These are phyloP conservation scores for Todus mexicanus DNA, from an alignment of 2,797 vertebrate genomes.

Conservation along the genomic window DNA sequence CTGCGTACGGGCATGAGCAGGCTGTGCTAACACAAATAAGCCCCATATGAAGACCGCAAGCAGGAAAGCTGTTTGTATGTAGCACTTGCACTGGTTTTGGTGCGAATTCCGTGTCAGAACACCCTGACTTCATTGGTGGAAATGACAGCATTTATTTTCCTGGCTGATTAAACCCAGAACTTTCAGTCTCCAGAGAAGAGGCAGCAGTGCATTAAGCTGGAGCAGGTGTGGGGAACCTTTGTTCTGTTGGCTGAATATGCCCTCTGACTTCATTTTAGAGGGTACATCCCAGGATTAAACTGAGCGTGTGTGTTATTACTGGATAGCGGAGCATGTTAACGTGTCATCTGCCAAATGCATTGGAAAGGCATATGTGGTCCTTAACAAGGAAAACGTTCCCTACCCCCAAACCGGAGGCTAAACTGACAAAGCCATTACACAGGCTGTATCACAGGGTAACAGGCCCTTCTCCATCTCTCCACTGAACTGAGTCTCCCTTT, in stretches of 20 bases:
- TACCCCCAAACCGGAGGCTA: not conserved
- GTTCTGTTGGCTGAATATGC: not conserved
- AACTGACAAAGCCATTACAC: not conserved
- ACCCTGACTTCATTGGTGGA: slow-evolving; percentile 8
- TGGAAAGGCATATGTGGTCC: not conserved
- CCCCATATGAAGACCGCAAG: not conserved
- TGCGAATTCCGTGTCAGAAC: not conserved
- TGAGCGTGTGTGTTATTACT: not conserved
- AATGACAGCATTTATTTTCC: slow-evolving; percentile 44
- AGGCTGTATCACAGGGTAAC: not conserved
- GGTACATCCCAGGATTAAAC: not conserved
- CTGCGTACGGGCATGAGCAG: not conserved
- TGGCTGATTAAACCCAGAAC: slow-evolving; percentile 20
- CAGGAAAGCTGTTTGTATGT: not conserved
- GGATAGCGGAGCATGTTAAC: not conserved
- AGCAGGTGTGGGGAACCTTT: not conserved
- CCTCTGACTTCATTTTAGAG: slow-evolving; percentile 8
- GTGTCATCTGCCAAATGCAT: not conserved
- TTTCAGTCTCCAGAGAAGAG: slow-evolving; percentile 19
- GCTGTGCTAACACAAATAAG: not conserved
- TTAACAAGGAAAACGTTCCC: not conserved
- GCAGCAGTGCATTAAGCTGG: not conserved
- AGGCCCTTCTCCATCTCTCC: not conserved
- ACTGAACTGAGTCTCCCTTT: not conserved
- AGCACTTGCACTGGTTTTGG: not conserved